Conservation (phyloP, 2,113 vertebrate genomes). For the Nothobranchius furzeri region DNA sequence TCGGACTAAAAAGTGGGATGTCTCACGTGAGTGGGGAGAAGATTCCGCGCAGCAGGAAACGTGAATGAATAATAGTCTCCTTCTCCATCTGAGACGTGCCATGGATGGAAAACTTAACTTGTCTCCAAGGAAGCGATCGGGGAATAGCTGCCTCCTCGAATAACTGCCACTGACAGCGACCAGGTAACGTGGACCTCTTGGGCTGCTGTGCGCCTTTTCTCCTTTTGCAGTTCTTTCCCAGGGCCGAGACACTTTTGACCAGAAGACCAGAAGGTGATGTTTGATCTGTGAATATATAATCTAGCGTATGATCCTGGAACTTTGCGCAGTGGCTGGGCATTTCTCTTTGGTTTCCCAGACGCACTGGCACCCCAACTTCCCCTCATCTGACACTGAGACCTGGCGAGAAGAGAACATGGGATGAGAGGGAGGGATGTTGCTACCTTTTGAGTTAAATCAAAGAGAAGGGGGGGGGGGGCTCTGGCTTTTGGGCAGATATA, state of each 20-base stretch:
- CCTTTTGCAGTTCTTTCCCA: not conserved
- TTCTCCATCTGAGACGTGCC: conserved; percentile 76
- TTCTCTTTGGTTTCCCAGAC: too few species aligned
- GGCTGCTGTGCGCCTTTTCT: conserved; percentile 20
- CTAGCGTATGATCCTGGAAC: conserved; percentile 59
- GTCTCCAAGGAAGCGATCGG: conserved; percentile 78
- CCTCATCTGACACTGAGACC: not conserved
- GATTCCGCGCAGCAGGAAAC: conserved; percentile 59
- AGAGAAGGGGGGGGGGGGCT: conserved; percentile 4
- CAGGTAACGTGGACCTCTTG: conserved; percentile 67
- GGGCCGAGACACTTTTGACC: not conserved
- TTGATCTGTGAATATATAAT: conserved; percentile 10
- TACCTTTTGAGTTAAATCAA: conserved; percentile 39
- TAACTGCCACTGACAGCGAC: conserved; percentile 83
- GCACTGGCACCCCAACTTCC: not conserved
- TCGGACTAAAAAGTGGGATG: conserved; percentile 63
- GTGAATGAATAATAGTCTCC: conserved; percentile 74
- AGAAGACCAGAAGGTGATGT: not conserved
- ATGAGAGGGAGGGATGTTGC: too few species aligned
- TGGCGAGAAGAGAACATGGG: too few species aligned
- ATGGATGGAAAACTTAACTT: conserved; percentile 85
- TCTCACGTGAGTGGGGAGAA: conserved; percentile 68
- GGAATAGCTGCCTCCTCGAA: conserved; percentile 76
- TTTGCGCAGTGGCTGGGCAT: conserved; percentile 73
- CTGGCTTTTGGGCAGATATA: conserved; percentile 10